Percentiles rank a stretch among this genome's conserved stretches.
Conservation (phyloP, 2,113 vertebrate species). For the Limnothrissa miodon region DNA sequence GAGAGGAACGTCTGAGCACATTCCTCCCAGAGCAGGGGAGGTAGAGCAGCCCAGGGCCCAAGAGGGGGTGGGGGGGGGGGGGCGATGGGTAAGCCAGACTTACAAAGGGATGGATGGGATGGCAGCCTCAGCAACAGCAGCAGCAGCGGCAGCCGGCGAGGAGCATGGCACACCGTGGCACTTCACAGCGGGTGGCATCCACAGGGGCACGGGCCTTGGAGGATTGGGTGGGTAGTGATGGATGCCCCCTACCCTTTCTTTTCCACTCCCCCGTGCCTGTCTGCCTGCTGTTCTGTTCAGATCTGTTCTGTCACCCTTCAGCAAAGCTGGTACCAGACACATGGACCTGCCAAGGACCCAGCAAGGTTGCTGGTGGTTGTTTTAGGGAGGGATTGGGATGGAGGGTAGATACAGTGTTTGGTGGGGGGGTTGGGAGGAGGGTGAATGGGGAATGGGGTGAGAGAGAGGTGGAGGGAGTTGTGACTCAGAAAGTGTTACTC, state of each 20-base stretch:
- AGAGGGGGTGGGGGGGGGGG: too few species aligned
- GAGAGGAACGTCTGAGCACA: not conserved
- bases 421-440: too few species aligned
- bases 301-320: not conserved
- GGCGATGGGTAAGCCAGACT: too few species aligned
- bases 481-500: too few species aligned
- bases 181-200: slow-evolving; percentile 2
- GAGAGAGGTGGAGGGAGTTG: too few species aligned
- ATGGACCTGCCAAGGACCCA: not conserved
- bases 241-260: not conserved
- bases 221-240: not conserved
- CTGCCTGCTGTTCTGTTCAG: not conserved
- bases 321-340: not conserved
- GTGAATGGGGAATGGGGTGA: too few species aligned
- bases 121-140: not conserved
- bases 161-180: not conserved
- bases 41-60: not conserved
- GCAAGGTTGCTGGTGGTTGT: not conserved
- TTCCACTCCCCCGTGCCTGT: not conserved
- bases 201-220: not conserved
- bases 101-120: not conserved
- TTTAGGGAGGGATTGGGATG: not conserved
- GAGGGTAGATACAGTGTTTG: too few species aligned
- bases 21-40: not conserved
- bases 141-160: not conserved